phyloP scores from a whole-genome alignment of 2,888 invertebrate species.

The Taphrorychus bicolor region DNA sequence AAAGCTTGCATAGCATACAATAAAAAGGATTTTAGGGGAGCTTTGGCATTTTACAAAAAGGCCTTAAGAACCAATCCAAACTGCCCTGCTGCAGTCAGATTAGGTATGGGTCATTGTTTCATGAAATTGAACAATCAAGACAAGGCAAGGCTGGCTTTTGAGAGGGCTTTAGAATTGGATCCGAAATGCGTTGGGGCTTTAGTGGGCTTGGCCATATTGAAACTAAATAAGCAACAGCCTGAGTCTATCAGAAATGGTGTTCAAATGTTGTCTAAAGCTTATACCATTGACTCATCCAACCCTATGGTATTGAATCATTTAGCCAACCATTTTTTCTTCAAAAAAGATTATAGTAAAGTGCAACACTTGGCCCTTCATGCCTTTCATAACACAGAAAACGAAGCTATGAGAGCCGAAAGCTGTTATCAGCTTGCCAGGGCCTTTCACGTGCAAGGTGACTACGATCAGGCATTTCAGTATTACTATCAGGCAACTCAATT shows the following conservation, averaged over 20 bases:
- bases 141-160: conserved; percentile 95
- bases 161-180: conserved; percentile 92
- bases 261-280: conserved; percentile 94
- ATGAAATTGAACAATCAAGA: conserved; percentile 94
- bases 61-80: conserved; percentile 95
- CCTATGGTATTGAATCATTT: conserved; percentile 99
- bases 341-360: conserved; percentile 96
- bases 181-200: conserved; percentile 94
- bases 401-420: conserved; percentile 98
- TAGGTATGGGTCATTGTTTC: conserved; percentile 97
- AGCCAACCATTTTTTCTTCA: conserved; percentile 99
- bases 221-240: conserved; percentile 89
- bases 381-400: conserved; percentile 98
- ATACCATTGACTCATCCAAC: conserved; percentile 95
- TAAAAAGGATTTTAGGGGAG: conserved; percentile 94
- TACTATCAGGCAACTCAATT: conserved; percentile 99
- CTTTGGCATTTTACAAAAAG: conserved; percentile 97
- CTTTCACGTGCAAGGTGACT: conserved; percentile 94
- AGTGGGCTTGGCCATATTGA: conserved; percentile 93
- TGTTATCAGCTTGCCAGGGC: conserved; percentile 97
- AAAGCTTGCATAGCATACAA: conserved; percentile 99
- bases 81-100: conserved; percentile 94
- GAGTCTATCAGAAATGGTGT: conserved; percentile 94
- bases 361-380: conserved; percentile 96
- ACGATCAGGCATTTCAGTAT: conserved; percentile 98